These are phyloP conservation scores for Cosmopolites sordidus DNA, from an alignment of 2,888 invertebrate species.

Conservation along the genomic window DNA sequence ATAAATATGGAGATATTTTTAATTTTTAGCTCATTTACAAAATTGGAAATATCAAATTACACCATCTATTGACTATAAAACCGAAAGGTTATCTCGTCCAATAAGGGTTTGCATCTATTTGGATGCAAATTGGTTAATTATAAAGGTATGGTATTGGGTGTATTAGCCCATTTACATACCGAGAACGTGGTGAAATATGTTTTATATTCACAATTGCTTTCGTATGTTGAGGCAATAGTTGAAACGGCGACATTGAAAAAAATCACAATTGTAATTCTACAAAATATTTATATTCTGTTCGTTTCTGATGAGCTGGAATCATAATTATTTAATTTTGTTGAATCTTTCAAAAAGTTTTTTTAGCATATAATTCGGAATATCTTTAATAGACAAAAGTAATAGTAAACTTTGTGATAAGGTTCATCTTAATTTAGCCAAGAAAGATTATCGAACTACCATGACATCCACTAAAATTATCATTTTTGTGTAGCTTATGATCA, in stretches of 20 bases:
- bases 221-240: background rate
- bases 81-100: background rate
- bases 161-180: background rate
- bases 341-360: too few relatives aligned
- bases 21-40: background rate
- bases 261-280: background rate
- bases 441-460: too few relatives aligned
- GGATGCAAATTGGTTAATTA: conserved; percentile 1
- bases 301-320: too few relatives aligned
- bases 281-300: too few relatives aligned
- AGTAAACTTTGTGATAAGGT: too few relatives aligned
- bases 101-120: background rate
- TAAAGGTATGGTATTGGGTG: background rate
- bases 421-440: too few relatives aligned
- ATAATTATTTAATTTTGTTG: too few relatives aligned
- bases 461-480: too few relatives aligned
- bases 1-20: background rate
- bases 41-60: background rate
- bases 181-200: background rate
- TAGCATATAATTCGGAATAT: too few relatives aligned
- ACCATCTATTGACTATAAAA: background rate
- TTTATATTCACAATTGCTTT: background rate
- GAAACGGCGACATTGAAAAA: background rate
- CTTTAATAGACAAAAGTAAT: too few relatives aligned
- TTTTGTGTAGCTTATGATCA: too few relatives aligned